phyloP scores from a whole-genome alignment of 2,113 vertebrate genomes.

The Hydropotes inermis region DNA sequence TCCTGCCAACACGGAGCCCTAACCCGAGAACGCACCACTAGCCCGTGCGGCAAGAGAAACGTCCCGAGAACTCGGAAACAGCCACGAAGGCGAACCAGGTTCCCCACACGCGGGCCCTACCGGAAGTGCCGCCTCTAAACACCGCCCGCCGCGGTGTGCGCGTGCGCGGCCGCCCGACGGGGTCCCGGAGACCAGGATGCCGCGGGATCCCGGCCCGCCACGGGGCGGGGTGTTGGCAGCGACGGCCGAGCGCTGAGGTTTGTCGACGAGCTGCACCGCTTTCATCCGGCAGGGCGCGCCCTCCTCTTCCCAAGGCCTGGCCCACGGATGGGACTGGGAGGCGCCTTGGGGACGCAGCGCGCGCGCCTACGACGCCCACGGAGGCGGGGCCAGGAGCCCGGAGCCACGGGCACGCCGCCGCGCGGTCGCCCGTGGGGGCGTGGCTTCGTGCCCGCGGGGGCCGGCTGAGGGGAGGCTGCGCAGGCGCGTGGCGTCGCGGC shows the following conservation, averaged over 20 bases:
- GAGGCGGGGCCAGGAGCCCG: not conserved
- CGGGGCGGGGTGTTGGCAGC: fast-evolving
- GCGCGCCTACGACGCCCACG: not conserved
- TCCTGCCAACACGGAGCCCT: fast-evolving
- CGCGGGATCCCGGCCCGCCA: fast-evolving
- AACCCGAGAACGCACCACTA: fast-evolving
- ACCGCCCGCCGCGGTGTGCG: not conserved
- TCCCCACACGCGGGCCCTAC: fast-evolving
- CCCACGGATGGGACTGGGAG: not conserved
- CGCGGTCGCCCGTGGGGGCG: not conserved
- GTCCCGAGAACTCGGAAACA: fast-evolving
- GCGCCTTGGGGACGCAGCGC: fast-evolving
- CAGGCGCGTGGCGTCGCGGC: not conserved
- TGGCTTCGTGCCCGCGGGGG: not conserved
- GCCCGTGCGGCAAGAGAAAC: fast-evolving
- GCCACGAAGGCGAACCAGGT: fast-evolving
- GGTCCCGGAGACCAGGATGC: fast-evolving
- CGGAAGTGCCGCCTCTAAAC: fast-evolving
- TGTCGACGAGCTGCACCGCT: too few relatives aligned
- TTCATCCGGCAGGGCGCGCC: too few relatives aligned
- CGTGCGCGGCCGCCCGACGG: fast-evolving
- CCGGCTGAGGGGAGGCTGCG: too few relatives aligned
- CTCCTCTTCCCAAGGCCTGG: fast-evolving
- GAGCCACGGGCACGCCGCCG: fast-evolving
- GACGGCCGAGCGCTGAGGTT: too few relatives aligned